Base-by-base conservation (phyloP, 2,888 invertebrate species). In the Hymenopus coronatus region DNA sequence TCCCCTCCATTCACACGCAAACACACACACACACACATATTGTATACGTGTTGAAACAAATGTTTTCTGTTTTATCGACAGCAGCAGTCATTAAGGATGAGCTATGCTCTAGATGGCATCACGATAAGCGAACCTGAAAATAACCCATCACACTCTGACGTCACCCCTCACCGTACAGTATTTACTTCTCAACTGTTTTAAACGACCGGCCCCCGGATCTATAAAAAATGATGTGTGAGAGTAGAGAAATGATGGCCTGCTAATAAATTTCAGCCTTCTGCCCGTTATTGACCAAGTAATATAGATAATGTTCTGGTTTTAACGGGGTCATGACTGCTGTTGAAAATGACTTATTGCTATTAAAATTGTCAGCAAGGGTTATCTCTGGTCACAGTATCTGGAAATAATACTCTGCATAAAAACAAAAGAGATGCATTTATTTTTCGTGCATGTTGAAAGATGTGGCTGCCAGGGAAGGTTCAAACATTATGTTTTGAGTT, bases 191-290 rank as follows among this genome's bases (percentile, higher is more conserved):
- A 30, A 46, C 85, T 46, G 40, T 85, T 85, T 85, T 85, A 85
- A 85, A 70, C 54, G 54, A 70, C 54, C 54, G 15, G 25, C 54
- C 54, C 85, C 85, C 40, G 85, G 85, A 85, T 85, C 85, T 40
- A 85, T 85, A 85, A 85, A 85, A 85, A 85, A 85, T 85, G 46
- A 85, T 85, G 85, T 85, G 85, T 85, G 85, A 85, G 85, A 15
- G 40, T 85, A 70, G 46, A 12, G 85, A 85, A 85, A 85, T 85
- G 46, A 85, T 85, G 33, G 84, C 84, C 30, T 84, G 33, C 84
- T 84, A 85, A 85, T 85, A 85, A 85, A 85, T 85, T 85, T 30
- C 54, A 70, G 54, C 54, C 54, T 70, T 70, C 54, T 70, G 54
- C 54, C 54, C 54, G 54, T 25, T 70, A 70, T 70, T 70, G 54